Evolutionary conservation across 2,888 invertebrate genomes (phyloP).

Genomic region (Gastrophysa polygoni): DNA sequence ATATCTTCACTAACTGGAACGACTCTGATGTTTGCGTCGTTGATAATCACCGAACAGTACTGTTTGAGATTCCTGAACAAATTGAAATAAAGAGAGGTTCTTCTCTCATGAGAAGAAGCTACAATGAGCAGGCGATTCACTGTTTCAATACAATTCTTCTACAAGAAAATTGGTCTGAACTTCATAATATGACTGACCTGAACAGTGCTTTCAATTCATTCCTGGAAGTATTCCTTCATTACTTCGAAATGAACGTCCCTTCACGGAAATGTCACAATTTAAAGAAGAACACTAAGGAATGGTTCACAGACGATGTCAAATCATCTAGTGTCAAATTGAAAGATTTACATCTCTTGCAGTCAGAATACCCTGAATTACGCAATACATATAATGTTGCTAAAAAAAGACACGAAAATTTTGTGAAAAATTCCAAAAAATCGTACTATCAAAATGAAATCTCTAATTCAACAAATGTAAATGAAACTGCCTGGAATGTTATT

Average conservation of each 20-base stretch:
- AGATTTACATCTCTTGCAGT: background rate
- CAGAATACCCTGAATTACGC: background rate
- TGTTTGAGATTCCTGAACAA: conserved; percentile 1
- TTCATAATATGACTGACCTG: background rate
- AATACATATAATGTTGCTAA: background rate
- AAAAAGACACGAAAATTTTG: background rate
- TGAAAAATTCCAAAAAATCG: no score
- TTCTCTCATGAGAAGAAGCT: background rate
- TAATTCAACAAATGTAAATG: background rate
- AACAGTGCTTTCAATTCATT: no score
- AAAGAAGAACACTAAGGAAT: background rate
- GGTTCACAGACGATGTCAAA: conserved; percentile 1
- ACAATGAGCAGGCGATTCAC: background rate
- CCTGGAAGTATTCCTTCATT: no score
- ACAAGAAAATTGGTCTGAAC: background rate
- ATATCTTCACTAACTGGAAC: no score
- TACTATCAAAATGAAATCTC: background rate
- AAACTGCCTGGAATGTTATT: conserved; percentile 5
- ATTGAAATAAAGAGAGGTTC: background rate
- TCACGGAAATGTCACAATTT: no score
- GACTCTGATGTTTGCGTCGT: no score
- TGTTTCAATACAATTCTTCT: background rate
- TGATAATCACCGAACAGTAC: background rate
- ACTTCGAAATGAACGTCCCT: no score
- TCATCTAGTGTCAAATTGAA: background rate